Base-by-base conservation (phyloP, 2,888 invertebrate species). In the Auanema sp. region DNA sequence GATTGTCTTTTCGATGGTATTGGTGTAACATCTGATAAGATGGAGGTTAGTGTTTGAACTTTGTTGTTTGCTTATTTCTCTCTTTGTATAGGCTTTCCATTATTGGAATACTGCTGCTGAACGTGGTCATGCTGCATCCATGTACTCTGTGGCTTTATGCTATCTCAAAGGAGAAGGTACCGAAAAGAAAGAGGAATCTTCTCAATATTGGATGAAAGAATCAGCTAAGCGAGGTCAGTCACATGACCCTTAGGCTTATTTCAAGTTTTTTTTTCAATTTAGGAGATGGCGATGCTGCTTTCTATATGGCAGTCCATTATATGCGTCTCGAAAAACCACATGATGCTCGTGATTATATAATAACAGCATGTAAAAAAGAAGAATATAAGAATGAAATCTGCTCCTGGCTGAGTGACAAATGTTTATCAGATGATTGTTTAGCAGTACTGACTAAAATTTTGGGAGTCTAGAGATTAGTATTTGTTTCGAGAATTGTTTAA, bases 271-370 rank as follows among this genome's bases (percentile, higher is more conserved):
- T 23, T 18, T 24, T 33, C 16, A 14, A 16, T 63, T n/a, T 44
- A 63, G 63, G 63, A 10, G 44, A 63, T 40, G 6, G 42, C 4
- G 63, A 63, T 12, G 63, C 63, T 25, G 56, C 58, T 8, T 63
- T 63, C 52, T 63, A 58, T 47, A 44, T 58, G 43, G 49, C 58
- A 16, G 33, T 54, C 14, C 59, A 47, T 24, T 25, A 24, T 18
- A 63, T 63, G 18, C 53, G 44, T n/a, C 52, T 52, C 23, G 58
- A 58, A 16, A 40, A 58, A 12, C 43, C 21, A 10, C 47, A 58
- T 14, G 12, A 24, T 5, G 53, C 33, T 25, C 53, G 58, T 33
- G 18, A 21, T 44, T 24, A 53, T 14, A 25, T 63, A n/a, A 42
- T 25, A 16, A 16, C 51, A 8, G 58, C 63, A 16, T 10, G 47